Evolutionary conservation across 2,888 invertebrate genomes (phyloP), one percentile per base, ranked within the genome.

Genomic region (Sesia bembeciformis): DNA sequence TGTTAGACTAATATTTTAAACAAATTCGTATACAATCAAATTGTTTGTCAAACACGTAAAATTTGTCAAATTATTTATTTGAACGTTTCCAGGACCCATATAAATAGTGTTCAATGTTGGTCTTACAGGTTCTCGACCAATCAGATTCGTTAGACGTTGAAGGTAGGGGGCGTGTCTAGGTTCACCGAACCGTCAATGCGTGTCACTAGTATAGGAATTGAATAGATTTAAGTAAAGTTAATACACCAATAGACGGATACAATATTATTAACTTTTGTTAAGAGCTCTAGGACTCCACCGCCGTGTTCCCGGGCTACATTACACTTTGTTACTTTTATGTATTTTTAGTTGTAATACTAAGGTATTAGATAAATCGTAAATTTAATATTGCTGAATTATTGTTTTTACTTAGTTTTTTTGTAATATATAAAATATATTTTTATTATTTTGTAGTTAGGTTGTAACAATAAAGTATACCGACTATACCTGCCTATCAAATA

Each of bases 181-280:
- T 23, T 23, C 23, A 23, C 23, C 23, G 23, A 23, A 23, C 23
- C 23, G 23, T 23, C 46, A 46, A 4, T 8, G 46, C 46, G 46
- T 46, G 23, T 23, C 23, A 46, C 70, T 84, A 85, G 81, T 68
- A 72, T 88, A 87, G 88, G 88, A 89, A 88, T 88, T 89, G 87
- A 88, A 77, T 87, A 85, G 84, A 69, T 67, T 46, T 86, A 87
- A 85, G 85, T 78, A 75, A 82, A 83, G 72, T 72, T 69, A 79
- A 76, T 79, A 85, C 83, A 84, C 83, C 80, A 81, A 83, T 84
- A 84, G 77, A 79, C 69, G 72, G 74, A 77, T 76, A 70, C 64
- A 65, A 64, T 54, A 72, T 67, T 68, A 70, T 76, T 75, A 72
- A 71, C 75, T 79, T 84, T 84, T 78, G 74, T 84, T 84, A 80